Evolutionary conservation across 1,140 invertebrate species (phyloP), one percentile per base, ranked within the genome.

Genomic region (Agrilus planipennis): DNA sequence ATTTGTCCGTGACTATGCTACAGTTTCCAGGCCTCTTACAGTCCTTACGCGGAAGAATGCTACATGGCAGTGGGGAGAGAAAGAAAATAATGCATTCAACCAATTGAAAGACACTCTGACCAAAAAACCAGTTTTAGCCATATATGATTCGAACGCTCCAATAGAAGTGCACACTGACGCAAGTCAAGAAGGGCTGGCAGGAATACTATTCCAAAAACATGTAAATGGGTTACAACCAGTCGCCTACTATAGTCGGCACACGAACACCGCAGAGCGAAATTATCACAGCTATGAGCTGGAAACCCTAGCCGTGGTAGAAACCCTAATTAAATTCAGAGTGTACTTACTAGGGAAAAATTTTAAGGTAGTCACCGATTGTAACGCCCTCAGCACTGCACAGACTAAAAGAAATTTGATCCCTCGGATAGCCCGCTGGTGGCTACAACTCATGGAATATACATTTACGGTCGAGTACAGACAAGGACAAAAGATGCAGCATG

Each of bases 401-500:
- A n/a, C n/a, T n/a, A n/a, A n/a, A n/a, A 34, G 45, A 45, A 42
- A 59, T 22, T 28, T 55, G 21, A 40, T 43, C 11, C 49, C 56
- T 4, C 9, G 55, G 28, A 47, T 59, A 10, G 56, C 50, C 3
- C 41, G 52, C 27, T 61, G 58, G 58, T 58, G 51, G 41, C 25
- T 55, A 0, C 34, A 45, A 7, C 28, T 55, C 17, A 47, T 52
- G n/a, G 52, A 61, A n/a, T 57, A 45, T 22, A 31, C 49, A 14
- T 54, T 57, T 34, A 38, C 45, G 11, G 39, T 61, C 5, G 37
- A 49, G 34, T 47, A 58, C 49, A 16, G 55, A 22, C 37, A 46
- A 2, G 56, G 56, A 11, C 32, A 23, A 15, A 44, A 42, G 4
- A 54, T 57, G 50, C 21, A 17, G 10, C 59, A 59, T 47, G 51